Conservation (phyloP, 2,113 vertebrate genomes). For the Menura novaehollandiae region DNA sequence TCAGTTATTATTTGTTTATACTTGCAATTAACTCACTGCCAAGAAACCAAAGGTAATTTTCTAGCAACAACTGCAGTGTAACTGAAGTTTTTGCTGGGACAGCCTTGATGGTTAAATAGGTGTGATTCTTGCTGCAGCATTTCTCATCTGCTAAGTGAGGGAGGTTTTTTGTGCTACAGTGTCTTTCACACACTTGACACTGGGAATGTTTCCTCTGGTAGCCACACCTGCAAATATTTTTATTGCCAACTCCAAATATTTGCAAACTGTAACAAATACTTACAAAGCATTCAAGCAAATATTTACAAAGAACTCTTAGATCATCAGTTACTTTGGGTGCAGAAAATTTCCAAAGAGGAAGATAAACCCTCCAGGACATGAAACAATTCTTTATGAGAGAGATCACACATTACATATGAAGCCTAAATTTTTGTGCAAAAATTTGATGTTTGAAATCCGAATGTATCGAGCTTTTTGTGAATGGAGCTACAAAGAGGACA, state of each 20-base stretch:
- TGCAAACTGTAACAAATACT: not conserved
- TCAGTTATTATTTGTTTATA: not conserved
- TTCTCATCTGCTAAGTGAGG: not conserved
- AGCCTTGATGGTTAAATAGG: not conserved
- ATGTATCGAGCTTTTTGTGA: not conserved
- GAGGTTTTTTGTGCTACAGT: accelerated
- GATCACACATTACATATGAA: not conserved
- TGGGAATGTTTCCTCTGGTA: not conserved
- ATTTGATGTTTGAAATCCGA: not conserved
- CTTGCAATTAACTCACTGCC: not conserved
- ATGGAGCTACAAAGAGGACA: not conserved
- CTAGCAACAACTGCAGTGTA: not conserved
- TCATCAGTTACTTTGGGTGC: not conserved
- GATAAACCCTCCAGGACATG: not conserved
- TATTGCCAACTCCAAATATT: not conserved
- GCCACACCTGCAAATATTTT: not conserved
- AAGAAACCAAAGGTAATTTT: not conserved
- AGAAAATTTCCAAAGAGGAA: not conserved
- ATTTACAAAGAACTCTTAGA: not conserved
- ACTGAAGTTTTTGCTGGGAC: not conserved
- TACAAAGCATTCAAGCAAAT: not conserved
- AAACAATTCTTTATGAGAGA: not conserved
- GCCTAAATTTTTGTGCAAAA: not conserved
- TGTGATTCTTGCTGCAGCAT: not conserved
- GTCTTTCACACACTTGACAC: not conserved